Percentiles rank a stretch among this genome's conserved stretches.
Evolutionary conservation across 2,113 vertebrate species (phyloP).

Genomic region (Mastomys coucha): DNA sequence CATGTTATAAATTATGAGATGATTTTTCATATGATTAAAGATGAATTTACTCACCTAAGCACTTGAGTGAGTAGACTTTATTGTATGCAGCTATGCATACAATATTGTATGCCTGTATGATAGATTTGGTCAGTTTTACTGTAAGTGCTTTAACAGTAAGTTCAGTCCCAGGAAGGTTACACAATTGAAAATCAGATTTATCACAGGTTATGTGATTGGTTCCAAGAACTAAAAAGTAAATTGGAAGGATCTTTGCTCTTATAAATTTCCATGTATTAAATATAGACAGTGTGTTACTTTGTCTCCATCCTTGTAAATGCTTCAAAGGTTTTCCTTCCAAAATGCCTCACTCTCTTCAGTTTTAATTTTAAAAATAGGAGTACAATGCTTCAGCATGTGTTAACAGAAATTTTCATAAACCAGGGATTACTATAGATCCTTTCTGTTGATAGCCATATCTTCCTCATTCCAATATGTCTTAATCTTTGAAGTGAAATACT

Average conservation of each 20-base stretch:
- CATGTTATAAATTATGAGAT: slow-evolving; percentile 63
- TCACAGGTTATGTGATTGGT: slow-evolving; percentile 59
- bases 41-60: slow-evolving; percentile 57
- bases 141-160: slow-evolving; percentile 61
- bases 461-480: neutral
- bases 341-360: slow-evolving; percentile 4
- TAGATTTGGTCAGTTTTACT: slow-evolving; percentile 55
- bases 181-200: slow-evolving; percentile 62
- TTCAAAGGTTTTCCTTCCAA: slow-evolving; percentile 18
- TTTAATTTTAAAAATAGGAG: neutral
- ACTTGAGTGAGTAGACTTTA: slow-evolving; percentile 54
- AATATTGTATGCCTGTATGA: slow-evolving; percentile 52
- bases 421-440: neutral
- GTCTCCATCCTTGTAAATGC: neutral
- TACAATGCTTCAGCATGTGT: neutral
- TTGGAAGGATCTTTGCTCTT: neutral
- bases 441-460: slow-evolving; percentile 12
- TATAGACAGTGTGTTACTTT: slow-evolving; percentile 11
- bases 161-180: slow-evolving; percentile 52
- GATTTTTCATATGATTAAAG: slow-evolving; percentile 60
- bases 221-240: slow-evolving; percentile 66
- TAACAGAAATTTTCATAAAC: neutral
- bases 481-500: neutral
- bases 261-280: slow-evolving; percentile 46
- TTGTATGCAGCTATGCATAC: slow-evolving; percentile 32